Base-by-base conservation (phyloP, 2,888 invertebrate species). In the Eupithecia pulchellata region DNA sequence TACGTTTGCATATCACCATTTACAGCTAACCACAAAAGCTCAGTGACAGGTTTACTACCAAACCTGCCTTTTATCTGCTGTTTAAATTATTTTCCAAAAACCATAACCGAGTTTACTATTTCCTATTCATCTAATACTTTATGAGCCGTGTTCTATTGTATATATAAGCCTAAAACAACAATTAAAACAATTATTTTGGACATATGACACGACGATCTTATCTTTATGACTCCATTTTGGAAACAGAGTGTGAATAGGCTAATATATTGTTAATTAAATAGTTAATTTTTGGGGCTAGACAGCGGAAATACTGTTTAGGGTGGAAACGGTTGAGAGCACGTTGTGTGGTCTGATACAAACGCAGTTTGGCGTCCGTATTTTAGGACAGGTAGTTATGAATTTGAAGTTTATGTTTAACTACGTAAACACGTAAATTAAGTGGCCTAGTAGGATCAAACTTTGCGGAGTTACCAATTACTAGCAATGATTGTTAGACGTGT, bases 201-300 rank as follows among this genome's bases (percentile, higher is more conserved):
- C 55, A 25, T 69, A 69, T 69, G 62, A 61, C 65, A 63, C 58
- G 8, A 30, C 58, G 72, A 72, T 72, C 39, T 36, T 61, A 72
- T 72, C 72, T 72, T 69, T 72, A 72, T 61, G 69, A 72, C 72
- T 72, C 64, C 39, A 72, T 72, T 69, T 67, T 67, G 66, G 27
- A 55, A 66, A 64, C 66, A 60, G 55, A 69, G 66, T 72, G 69
- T 72, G 66, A 64, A 72, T 72, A 64, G 69, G 52, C 47, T 64
- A 61, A 69, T 72, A 64, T 64, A 69, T 64, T 55, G 68, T 69
- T 77, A 74, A 75, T 77, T 77, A 75, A 71, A 71, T 72, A 68
- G 63, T 77, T 74, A 70, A 71, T 73, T 72, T 72, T 75, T 65
- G 71, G 70, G 72, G 66, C 57, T 27, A 25, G 30, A 61, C 20